A percentile compares a stretch with the other conserved stretches of the same genome.
Evolutionary conservation across 2,797 vertebrate species (phyloP).

Genomic region (Botia kubotai): DNA sequence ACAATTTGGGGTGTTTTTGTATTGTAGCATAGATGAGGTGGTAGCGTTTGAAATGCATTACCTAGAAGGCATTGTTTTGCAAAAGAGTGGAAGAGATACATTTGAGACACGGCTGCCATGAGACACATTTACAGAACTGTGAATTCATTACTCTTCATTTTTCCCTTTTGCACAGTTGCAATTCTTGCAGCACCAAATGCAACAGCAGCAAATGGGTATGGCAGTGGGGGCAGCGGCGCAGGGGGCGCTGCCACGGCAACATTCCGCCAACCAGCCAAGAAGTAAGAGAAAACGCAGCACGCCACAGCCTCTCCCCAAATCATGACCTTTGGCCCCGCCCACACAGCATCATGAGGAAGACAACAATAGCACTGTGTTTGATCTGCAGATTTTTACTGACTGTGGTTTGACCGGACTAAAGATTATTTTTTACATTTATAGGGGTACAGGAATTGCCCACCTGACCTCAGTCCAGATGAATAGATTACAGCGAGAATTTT

Average conservation of each 20-base stretch:
- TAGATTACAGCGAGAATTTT: conserved; percentile 68
- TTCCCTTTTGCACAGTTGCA: conserved; percentile 82
- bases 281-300: conserved; percentile 93
- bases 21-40: neutral
- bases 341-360: conserved; percentile 60
- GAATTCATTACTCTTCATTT: conserved; percentile 31
- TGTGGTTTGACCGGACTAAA: conserved; percentile 56
- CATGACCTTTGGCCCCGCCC: conserved; percentile 73
- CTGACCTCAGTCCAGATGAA: conserved; percentile 68
- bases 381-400: conserved; percentile 38
- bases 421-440: conserved; percentile 68
- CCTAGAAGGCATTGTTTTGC: neutral
- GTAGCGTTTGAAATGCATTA: neutral
- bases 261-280: conserved; percentile 96
- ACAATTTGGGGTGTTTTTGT: neutral
- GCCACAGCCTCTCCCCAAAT: conserved; percentile 81
- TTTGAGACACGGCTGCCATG: conserved; percentile 8
- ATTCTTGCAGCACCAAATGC: conserved; percentile 92
- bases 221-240: conserved; percentile 80
- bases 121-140: neutral
- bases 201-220: conserved; percentile 95
- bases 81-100: neutral
- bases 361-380: conserved; percentile 75
- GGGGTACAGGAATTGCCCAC: conserved; percentile 63
- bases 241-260: conserved; percentile 82